phyloP scores from a whole-genome alignment of 2,797 vertebrate species.

The Columba guinea region DNA sequence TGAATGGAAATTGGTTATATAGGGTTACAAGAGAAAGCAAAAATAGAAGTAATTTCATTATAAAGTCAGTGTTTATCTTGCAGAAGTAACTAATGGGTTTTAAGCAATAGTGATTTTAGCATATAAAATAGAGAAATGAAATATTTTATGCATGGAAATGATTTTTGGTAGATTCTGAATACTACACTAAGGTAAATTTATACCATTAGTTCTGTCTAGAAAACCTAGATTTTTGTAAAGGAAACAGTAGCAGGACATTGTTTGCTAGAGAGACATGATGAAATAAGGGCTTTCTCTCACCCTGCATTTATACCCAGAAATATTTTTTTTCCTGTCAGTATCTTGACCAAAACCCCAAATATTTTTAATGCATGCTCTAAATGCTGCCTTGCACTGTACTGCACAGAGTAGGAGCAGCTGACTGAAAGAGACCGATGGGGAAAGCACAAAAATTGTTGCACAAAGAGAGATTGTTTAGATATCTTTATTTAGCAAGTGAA shows the following conservation, averaged over 20 bases:
- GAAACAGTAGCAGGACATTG: not conserved
- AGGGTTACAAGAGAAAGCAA: not conserved
- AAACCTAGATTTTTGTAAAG: not conserved
- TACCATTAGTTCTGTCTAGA: not conserved
- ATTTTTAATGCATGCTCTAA: not conserved
- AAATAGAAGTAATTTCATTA: conserved; percentile 12
- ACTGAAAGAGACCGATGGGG: not conserved
- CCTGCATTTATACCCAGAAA: not conserved
- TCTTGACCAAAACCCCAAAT: not conserved
- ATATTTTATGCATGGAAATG: not conserved
- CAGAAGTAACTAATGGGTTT: not conserved
- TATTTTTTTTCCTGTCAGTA: not conserved
- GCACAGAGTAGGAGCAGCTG: not conserved
- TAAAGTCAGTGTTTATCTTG: not conserved
- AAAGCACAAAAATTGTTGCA: conserved; percentile 33
- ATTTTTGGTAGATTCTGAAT: not conserved
- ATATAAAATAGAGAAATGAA: not conserved
- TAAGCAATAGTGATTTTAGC: not conserved
- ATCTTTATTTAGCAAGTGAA: conserved; percentile 60
- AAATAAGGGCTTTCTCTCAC: not conserved
- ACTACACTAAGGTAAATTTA: not conserved
- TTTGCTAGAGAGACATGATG: not conserved
- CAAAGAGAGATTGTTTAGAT: conserved; percentile 53
- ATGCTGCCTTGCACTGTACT: not conserved
- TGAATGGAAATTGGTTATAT: not conserved